These are phyloP conservation scores for Xenotilapia leptura DNA, from an alignment of 2,113 vertebrate genomes.

Conservation along the genomic window DNA sequence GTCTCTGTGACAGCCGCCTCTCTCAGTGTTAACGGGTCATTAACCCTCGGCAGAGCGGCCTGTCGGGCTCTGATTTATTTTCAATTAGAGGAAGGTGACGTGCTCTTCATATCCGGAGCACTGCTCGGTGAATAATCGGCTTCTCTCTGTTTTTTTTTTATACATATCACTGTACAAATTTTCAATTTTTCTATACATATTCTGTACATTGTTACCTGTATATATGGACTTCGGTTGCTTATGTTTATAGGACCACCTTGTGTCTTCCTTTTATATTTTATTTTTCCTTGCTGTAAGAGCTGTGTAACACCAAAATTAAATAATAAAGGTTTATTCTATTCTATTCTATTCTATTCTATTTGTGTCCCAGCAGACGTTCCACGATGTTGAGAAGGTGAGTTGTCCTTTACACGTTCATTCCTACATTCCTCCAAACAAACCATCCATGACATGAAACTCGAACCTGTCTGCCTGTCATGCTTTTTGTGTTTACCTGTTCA, in stretches of 20 bases:
- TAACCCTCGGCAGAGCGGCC: not conserved
- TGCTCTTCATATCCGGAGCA: not conserved
- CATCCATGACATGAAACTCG: not conserved
- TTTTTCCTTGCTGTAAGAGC: not conserved
- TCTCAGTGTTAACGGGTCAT: not conserved
- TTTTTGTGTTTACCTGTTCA: not conserved
- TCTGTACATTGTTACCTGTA: not conserved
- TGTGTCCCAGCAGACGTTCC: constrained; percentile 69
- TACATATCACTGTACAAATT: not conserved
- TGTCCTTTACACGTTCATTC: not conserved
- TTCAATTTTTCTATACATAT: not conserved
- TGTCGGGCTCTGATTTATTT: constrained; percentile 27
- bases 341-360: not conserved
- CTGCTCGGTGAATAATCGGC: not conserved
- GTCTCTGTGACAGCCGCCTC: not conserved
- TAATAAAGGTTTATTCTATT: not conserved
- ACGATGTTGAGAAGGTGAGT: constrained; percentile 81
- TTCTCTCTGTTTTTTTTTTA: not conserved
- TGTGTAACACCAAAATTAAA: not conserved
- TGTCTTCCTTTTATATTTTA: not conserved
- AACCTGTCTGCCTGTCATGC: not conserved
- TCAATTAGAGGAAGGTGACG: constrained; percentile 25
- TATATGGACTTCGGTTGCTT: not conserved
- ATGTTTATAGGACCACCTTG: not conserved
- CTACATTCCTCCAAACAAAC: not conserved